Conservation (phyloP, 2,888 invertebrate species). For the Clunio marinus region DNA sequence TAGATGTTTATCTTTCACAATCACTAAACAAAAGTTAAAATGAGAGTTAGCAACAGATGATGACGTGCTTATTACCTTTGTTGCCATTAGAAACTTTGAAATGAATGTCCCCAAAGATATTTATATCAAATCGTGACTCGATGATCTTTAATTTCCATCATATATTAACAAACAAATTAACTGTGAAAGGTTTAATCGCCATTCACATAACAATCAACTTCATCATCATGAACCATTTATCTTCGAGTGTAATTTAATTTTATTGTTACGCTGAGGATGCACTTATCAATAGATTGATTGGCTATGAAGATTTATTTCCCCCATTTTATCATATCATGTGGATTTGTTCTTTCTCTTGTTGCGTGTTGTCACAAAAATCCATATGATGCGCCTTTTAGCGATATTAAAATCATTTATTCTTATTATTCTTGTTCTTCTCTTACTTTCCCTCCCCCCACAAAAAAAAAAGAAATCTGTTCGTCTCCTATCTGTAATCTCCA, state of each 20-base stretch:
- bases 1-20: too few relatives aligned
- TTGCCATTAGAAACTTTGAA: too few relatives aligned
- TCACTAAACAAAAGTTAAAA: too few relatives aligned
- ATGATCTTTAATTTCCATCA: too few relatives aligned
- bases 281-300: not conserved
- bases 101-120: too few relatives aligned
- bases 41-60: too few relatives aligned
- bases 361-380: not conserved
- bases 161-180: not conserved
- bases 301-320: too few relatives aligned
- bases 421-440: too few relatives aligned
- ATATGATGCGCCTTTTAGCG: constrained; percentile 5
- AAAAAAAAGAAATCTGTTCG: constrained; percentile 14
- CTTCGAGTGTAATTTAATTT: not conserved
- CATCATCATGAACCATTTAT: not conserved
- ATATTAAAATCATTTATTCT: not conserved
- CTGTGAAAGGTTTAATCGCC: not conserved
- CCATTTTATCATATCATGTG: too few relatives aligned
- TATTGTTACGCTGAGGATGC: not conserved
- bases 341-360: not conserved
- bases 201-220: not conserved
- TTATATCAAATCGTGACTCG: too few relatives aligned
- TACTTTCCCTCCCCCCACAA: too few relatives aligned
- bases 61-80: too few relatives aligned
- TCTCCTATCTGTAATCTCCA: constrained; percentile 11